phyloP scores from a whole-genome alignment of 2,113 vertebrate species.

The Alligator sinensis region DNA sequence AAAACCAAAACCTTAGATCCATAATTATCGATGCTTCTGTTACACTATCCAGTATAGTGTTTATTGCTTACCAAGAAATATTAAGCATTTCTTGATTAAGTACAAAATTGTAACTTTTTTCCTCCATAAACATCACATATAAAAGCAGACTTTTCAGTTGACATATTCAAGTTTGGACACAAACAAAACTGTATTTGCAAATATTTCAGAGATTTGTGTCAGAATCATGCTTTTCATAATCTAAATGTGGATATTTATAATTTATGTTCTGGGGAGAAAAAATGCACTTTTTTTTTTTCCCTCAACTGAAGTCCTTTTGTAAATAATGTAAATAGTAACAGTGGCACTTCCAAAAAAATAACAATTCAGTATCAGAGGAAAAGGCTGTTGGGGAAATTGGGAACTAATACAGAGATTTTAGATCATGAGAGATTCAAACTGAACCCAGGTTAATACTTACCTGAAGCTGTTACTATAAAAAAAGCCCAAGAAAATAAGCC shows the following conservation, averaged over 20 bases:
- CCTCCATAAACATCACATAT: neutral
- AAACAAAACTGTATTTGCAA: neutral
- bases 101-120: neutral
- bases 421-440: neutral
- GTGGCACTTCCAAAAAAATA: neutral
- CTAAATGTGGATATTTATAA: neutral
- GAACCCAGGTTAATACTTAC: neutral
- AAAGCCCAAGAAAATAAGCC: neutral
- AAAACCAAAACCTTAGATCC: no score
- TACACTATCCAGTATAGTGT: neutral
- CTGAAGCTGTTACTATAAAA: neutral
- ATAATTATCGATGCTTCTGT: no score
- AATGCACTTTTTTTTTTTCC: neutral
- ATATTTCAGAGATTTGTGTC: neutral
- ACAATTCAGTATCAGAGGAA: neutral
- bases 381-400: neutral
- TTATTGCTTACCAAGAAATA: neutral
- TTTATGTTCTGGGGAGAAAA: neutral
- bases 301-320: neutral
- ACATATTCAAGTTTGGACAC: neutral
- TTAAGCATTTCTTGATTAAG: neutral
- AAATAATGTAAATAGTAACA: neutral
- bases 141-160: neutral
- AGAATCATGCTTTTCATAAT: neutral
- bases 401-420: conserved; percentile 21